Evolutionary conservation across 2,797 vertebrate species (phyloP).

Genomic region (Martes flavigula): DNA sequence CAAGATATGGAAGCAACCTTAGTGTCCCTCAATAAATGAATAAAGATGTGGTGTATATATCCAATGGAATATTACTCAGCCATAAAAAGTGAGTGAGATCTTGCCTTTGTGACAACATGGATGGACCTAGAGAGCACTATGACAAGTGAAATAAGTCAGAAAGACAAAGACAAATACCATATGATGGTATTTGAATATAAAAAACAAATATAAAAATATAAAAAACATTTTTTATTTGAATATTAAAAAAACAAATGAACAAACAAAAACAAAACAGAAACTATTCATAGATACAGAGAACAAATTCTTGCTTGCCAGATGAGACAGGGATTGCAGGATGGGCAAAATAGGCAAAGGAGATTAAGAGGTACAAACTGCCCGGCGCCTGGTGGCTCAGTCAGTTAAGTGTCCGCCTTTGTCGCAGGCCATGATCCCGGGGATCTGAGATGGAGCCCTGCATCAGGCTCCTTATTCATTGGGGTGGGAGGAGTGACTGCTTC

Average conservation of each 20-base stretch:
- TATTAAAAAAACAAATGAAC: not conserved
- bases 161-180: not conserved
- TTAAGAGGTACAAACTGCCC: not conserved
- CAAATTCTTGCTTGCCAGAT: not conserved
- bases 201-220: not conserved
- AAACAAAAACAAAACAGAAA: not conserved
- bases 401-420: too few species aligned
- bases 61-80: not conserved
- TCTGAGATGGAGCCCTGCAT: too few species aligned
- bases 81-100: not conserved
- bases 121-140: not conserved
- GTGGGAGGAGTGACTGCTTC: too few species aligned
- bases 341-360: not conserved
- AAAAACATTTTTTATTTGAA: not conserved
- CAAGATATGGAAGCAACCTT: not conserved
- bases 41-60: not conserved
- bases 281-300: not conserved
- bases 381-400: not conserved
- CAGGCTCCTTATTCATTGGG: too few species aligned
- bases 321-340: not conserved
- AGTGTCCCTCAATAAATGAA: not conserved
- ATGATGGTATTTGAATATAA: not conserved
- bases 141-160: not conserved
- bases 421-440: too few species aligned
- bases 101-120: not conserved